Conservation (phyloP, 2,113 vertebrate species). For the Furnarius figulus region DNA sequence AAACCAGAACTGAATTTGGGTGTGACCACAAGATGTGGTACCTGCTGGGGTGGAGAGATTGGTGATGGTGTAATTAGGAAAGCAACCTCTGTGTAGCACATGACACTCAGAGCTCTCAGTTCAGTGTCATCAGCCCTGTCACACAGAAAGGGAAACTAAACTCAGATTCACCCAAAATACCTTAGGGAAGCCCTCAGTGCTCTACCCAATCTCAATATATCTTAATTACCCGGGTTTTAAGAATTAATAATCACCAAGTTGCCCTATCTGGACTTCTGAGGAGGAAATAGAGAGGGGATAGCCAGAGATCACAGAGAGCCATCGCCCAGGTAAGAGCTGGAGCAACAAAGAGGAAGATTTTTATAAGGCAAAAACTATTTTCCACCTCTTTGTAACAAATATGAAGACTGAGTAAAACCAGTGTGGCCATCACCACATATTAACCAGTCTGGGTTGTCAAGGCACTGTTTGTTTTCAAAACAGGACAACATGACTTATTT, state of each 20-base stretch:
- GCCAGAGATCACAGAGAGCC: background rate
- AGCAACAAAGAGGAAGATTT: background rate
- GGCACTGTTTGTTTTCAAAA: conserved; percentile 21
- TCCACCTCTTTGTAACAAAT: background rate
- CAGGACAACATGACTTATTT: background rate
- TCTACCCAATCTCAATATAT: background rate
- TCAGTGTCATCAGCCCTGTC: background rate
- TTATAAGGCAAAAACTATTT: background rate
- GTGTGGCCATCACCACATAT: background rate
- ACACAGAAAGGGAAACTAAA: background rate
- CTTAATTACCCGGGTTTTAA: background rate
- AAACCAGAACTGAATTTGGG: background rate
- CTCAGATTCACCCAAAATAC: background rate
- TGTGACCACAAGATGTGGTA: background rate
- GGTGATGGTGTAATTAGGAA: background rate
- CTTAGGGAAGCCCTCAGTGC: background rate
- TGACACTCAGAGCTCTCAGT: background rate
- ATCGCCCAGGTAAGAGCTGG: background rate
- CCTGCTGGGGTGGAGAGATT: background rate
- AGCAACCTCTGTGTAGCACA: background rate
- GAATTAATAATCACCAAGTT: background rate
- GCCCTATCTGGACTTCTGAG: background rate
- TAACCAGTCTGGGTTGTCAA: background rate
- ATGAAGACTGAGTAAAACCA: background rate
- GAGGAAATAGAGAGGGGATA: background rate